phyloP scores from a whole-genome alignment of 1,140 invertebrate species.

The Platyscapa corneri region DNA sequence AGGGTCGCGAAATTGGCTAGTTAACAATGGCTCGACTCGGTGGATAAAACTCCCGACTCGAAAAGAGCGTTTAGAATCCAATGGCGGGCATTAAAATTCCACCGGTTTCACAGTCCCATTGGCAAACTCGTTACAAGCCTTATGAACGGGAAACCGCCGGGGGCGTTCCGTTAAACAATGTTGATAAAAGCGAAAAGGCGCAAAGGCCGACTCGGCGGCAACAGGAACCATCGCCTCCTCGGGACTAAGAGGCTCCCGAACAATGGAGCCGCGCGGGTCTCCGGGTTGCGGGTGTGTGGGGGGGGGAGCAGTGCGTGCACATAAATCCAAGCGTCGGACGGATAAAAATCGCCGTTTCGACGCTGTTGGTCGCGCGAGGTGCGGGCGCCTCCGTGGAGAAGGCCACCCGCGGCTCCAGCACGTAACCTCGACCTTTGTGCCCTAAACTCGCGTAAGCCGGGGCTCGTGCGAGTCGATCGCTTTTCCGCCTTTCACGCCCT shows the following conservation, averaged over 20 bases:
- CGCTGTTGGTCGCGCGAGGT: background rate
- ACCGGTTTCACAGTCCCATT: background rate
- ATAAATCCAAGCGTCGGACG: background rate
- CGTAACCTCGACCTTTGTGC: constrained; percentile 13
- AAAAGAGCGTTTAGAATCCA: background rate
- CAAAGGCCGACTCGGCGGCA: background rate
- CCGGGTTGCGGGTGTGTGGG: background rate
- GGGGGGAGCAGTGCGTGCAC: background rate
- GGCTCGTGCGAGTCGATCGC: background rate
- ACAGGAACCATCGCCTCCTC: background rate
- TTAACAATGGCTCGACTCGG: background rate
- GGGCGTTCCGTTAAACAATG: background rate
- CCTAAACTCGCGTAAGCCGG: background rate
- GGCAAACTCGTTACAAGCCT: background rate
- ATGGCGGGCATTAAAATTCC: background rate
- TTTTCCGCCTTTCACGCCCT: background rate
- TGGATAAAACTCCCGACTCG: background rate
- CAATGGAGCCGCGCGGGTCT: background rate
- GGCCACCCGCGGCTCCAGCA: background rate
- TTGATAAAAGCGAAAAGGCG: background rate
- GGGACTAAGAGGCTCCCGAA: background rate
- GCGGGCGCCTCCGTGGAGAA: background rate
- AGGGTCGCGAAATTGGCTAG: background rate
- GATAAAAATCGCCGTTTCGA: background rate
- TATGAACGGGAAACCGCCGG: background rate